These are phyloP conservation scores for Adela reaumurella DNA, from an alignment of 2,888 invertebrate species.

Conservation along the genomic window DNA sequence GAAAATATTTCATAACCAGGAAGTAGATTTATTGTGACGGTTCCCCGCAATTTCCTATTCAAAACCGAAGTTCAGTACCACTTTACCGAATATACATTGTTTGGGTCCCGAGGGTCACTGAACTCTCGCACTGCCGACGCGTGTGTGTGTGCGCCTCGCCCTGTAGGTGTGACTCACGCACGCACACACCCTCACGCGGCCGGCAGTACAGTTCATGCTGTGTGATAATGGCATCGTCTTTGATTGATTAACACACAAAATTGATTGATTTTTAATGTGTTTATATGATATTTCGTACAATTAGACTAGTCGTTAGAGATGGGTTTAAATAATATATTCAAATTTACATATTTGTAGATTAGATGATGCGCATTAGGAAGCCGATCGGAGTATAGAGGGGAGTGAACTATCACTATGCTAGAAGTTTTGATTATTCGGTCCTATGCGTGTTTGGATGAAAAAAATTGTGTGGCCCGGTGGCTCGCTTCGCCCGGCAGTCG, in stretches of 20 bases:
- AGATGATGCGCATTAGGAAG: background rate
- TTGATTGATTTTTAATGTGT: too few species aligned
- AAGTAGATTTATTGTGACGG: background rate
- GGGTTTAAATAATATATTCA: too few species aligned
- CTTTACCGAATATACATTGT: slow-evolving; percentile 56
- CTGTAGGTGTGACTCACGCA: slow-evolving; percentile 22
- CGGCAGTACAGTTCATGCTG: slow-evolving; percentile 20
- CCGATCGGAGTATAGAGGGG: slow-evolving; percentile 18
- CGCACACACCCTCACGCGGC: slow-evolving; percentile 30
- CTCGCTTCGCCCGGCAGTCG: slow-evolving; percentile 46
- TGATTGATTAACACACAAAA: too few species aligned
- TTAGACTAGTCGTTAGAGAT: too few species aligned
- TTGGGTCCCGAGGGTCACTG: slow-evolving; percentile 49
- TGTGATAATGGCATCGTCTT: slow-evolving; percentile 16
- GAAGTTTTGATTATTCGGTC: slow-evolving; percentile 39
- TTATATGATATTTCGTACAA: too few species aligned
- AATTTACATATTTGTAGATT: too few species aligned
- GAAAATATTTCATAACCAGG: too few species aligned
- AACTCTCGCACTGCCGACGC: slow-evolving; percentile 36
- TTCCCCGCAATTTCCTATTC: slow-evolving; percentile 27
- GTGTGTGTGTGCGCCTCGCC: slow-evolving; percentile 38
- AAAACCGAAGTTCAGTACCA: slow-evolving; percentile 51
- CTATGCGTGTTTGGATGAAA: slow-evolving; percentile 28
- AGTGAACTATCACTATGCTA: slow-evolving; percentile 51
- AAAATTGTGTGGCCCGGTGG: slow-evolving; percentile 42